These are phyloP conservation scores for Abramis brama DNA, from an alignment of 2,113 vertebrate species.

Conservation along the genomic window DNA sequence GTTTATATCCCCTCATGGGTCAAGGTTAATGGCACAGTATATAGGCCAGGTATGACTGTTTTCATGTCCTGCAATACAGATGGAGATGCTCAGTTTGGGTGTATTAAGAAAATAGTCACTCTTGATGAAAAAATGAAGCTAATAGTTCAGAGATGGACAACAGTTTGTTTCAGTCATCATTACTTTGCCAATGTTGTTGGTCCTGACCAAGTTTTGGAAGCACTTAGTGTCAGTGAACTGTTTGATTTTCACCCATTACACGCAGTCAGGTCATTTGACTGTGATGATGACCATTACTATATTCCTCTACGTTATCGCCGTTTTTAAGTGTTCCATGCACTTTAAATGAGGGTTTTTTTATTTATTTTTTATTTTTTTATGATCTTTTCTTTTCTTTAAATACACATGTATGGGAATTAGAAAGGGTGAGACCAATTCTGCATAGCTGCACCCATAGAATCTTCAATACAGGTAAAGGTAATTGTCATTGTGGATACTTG, in stretches of 20 bases:
- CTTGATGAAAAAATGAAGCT: neutral
- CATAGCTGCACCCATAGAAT: too few relatives aligned
- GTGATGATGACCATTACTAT: neutral
- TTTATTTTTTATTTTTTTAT: too few relatives aligned
- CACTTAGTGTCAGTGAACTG: neutral
- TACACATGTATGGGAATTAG: too few relatives aligned
- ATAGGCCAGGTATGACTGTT: neutral
- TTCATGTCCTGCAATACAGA: neutral
- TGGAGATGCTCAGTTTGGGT: neutral
- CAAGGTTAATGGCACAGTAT: conserved; percentile 1
- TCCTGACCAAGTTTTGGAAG: too few relatives aligned
- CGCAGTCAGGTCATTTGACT: neutral
- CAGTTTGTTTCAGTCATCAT: neutral
- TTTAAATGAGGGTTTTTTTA: too few relatives aligned
- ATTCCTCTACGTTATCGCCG: neutral
- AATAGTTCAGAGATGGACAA: neutral
- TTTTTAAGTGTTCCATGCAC: too few relatives aligned
- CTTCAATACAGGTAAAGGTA: too few relatives aligned
- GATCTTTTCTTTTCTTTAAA: too few relatives aligned
- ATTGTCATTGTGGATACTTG: too few relatives aligned
- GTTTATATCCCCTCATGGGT: neutral
- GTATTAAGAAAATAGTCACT: neutral
- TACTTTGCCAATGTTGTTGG: neutral
- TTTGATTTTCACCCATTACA: neutral
- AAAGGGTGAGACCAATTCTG: too few relatives aligned